Evolutionary conservation across 2,797 vertebrate genomes (phyloP).

Genomic region (Poecile montanus): DNA sequence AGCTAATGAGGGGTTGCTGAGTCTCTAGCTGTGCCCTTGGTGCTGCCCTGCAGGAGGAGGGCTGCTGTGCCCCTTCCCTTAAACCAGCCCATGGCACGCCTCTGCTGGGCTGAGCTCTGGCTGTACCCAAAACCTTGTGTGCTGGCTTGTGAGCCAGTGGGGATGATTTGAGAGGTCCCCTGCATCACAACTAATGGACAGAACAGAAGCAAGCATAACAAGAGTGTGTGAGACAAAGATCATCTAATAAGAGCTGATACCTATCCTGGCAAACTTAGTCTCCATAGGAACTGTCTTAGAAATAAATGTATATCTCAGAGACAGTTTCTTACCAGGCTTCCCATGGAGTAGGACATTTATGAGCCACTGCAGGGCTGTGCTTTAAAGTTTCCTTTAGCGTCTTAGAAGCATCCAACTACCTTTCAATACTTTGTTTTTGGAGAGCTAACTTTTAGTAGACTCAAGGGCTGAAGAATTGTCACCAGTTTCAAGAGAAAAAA

Average conservation of each 20-base stretch:
- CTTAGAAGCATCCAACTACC: background rate
- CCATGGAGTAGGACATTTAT: background rate
- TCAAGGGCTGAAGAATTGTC: background rate
- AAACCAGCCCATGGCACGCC: background rate
- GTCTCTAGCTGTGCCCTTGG: background rate
- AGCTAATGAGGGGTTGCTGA: background rate
- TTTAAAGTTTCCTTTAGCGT: background rate
- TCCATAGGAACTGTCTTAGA: background rate
- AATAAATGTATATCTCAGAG: background rate
- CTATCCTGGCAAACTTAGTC: background rate
- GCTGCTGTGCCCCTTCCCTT: background rate
- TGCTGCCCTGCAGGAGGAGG: background rate
- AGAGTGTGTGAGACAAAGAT: background rate
- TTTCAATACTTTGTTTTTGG: background rate
- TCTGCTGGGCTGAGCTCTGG: background rate
- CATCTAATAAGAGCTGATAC: background rate
- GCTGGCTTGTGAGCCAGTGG: background rate
- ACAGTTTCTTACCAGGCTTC: background rate
- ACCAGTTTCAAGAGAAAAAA: background rate
- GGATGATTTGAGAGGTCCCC: background rate
- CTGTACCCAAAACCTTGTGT: rapidly evolving
- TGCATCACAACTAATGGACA: background rate
- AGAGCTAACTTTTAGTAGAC: background rate
- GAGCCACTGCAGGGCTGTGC: background rate
- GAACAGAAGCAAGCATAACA: background rate